Evolutionary conservation across 2,797 vertebrate species (phyloP).

Genomic region (Cyclopterus lumpus): DNA sequence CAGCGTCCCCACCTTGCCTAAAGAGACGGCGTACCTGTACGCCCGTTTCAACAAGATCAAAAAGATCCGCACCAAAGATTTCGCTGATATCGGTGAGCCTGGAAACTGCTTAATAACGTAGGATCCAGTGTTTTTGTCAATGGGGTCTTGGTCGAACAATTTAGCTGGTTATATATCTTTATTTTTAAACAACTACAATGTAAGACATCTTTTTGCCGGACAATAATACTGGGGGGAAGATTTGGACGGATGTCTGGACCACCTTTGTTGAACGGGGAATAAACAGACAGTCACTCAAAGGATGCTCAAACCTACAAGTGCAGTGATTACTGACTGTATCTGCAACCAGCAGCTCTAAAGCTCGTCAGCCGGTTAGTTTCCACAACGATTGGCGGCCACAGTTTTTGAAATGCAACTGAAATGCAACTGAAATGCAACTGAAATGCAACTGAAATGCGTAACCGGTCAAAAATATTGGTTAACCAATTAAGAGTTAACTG

Average conservation of each 20-base stretch:
- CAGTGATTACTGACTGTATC: neutral
- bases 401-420: neutral
- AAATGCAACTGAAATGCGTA: neutral
- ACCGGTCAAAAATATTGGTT: neutral
- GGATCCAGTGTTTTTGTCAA: neutral
- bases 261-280: too few species aligned
- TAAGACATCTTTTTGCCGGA: too few species aligned
- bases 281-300: too few species aligned
- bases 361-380: neutral
- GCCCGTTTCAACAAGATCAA: conserved; percentile 97
- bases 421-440: neutral
- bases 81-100: conserved; percentile 91
- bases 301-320: too few species aligned
- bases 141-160: too few species aligned
- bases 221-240: too few species aligned
- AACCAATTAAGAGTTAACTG: neutral
- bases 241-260: too few species aligned
- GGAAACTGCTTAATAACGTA: neutral
- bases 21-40: conserved; percentile 95
- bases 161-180: too few species aligned
- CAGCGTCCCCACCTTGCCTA: conserved; percentile 90
- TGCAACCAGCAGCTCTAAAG: neutral
- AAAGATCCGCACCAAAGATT: conserved; percentile 91
- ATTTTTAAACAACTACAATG: too few species aligned
- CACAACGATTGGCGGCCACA: neutral